Evolutionary conservation across 1,140 invertebrate species (phyloP), one percentile per base, ranked within the genome.

Genomic region (Lordiphosa collinella): DNA sequence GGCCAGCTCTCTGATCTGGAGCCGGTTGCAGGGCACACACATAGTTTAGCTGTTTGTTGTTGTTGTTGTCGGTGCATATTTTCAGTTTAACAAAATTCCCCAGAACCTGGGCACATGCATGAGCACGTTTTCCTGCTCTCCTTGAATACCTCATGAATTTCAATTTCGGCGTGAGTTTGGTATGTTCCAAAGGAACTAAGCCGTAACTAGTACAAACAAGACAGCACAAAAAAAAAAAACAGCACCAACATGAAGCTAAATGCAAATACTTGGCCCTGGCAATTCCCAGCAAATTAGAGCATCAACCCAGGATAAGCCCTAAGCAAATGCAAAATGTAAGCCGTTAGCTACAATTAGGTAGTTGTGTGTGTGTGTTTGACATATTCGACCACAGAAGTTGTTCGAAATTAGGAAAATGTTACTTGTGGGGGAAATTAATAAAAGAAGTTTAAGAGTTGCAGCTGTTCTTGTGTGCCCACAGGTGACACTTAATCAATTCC

Each of bases 61-160:
- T 51, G 37, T 35, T 18, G 36, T 25, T 64, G 51, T 53, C 76
- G 57, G 51, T 82, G 76, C 76, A 82, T 80, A 82, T 80, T 76
- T 79, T 40, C 46, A 66, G 61, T 58, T 71, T 60, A 72, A 58
- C 22, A 44, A 72, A 80, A 80, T 76, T 74, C 74, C 68, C 22
- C 22, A 25, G 7, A 47, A 29, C 44, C n/a, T 40, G 41, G 34
- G 14, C 43, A 48, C 56, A 69, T 66, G 60, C 70, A 76, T 74
- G 70, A 57, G 46, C 62, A 71, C 68, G 63, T 71, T 71, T 62
- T 40, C 53, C 49, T 73, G 71, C 52, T 71, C 50, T 67, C 64
- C 29, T 57, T 64, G 75, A 68, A 79, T 71, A 50, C 44, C 66
- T 59, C 71, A 76, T 82, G 76, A 80, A 80, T 80, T 84, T 80